A percentile compares a stretch with the other conserved stretches of the same genome.
Evolutionary conservation across 2,797 vertebrate species (phyloP).

Genomic region (Rhinoraja longicauda): DNA sequence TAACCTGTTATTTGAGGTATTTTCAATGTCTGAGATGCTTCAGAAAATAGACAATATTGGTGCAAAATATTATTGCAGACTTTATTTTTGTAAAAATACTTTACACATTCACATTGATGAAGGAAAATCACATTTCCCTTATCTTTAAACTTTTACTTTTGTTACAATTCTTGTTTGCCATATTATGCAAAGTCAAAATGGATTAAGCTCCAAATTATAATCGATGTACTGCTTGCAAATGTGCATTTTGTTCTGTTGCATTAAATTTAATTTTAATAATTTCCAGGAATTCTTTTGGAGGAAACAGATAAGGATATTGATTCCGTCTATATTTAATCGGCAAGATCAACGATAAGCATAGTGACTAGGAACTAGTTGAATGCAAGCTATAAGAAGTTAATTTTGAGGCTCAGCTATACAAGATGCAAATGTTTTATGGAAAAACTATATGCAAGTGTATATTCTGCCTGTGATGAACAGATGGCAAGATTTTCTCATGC

Average conservation of each 20-base stretch:
- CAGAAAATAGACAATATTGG: neutral
- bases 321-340: neutral
- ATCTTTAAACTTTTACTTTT: conserved; percentile 4
- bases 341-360: conserved; percentile 14
- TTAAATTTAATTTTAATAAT: neutral
- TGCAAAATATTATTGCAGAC: neutral
- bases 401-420: neutral
- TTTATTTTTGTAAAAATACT: neutral
- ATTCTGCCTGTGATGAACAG: neutral
- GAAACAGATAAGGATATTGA: conserved; percentile 12
- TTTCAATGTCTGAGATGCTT: neutral
- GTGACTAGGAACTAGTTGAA: neutral
- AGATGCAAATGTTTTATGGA: neutral
- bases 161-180: neutral
- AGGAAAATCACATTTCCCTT: neutral
- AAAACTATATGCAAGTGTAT: neutral
- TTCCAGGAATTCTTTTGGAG: neutral
- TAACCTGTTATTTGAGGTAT: no score
- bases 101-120: neutral
- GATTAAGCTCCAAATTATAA: neutral
- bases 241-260: neutral
- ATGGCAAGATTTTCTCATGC: neutral
- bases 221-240: neutral
- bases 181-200: neutral
- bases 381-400: neutral